A percentile compares a stretch with the other conserved stretches of the same genome.
Conservation (phyloP, 2,888 invertebrate genomes). For the Mimachlamys varia region DNA sequence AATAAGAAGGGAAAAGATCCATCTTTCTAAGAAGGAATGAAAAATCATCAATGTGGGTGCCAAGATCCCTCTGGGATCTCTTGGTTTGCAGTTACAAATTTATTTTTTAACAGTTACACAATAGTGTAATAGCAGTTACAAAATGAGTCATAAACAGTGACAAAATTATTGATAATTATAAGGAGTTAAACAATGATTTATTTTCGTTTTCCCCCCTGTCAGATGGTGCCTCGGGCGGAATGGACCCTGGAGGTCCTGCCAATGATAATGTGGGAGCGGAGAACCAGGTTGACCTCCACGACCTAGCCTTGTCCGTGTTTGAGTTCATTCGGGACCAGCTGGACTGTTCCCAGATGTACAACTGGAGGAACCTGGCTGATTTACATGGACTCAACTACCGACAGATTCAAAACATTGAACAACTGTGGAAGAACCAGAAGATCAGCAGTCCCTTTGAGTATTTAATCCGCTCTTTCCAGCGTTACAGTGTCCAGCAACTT, state of each 20-base stretch:
- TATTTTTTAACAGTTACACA: too few species aligned
- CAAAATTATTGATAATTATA: too few species aligned
- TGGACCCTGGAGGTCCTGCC: neutral
- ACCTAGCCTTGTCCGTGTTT: neutral
- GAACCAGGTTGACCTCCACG: neutral
- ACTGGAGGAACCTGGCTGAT: neutral
- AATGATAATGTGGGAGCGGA: neutral
- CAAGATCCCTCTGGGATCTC: too few species aligned
- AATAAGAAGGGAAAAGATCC: too few species aligned
- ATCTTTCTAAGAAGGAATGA: too few species aligned
- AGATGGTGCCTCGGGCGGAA: neutral
- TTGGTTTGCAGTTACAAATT: too few species aligned
- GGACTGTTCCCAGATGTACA: conserved; percentile 7
- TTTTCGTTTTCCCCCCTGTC: neutral
- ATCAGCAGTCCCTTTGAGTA: neutral
- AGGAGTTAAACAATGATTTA: too few species aligned
- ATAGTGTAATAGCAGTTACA: too few species aligned
- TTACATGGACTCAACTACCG: neutral
- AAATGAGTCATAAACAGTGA: too few species aligned
- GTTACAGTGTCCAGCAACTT: conserved; percentile 8
- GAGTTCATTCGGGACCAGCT: neutral
- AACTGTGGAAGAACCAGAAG: neutral
- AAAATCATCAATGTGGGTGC: too few species aligned
- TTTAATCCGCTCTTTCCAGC: neutral
- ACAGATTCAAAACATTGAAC: conserved; percentile 1